Percentiles rank a stretch among this genome's conserved stretches.
Conservation (phyloP, 2,113 vertebrate genomes). For the Pangasianodon gigas region DNA sequence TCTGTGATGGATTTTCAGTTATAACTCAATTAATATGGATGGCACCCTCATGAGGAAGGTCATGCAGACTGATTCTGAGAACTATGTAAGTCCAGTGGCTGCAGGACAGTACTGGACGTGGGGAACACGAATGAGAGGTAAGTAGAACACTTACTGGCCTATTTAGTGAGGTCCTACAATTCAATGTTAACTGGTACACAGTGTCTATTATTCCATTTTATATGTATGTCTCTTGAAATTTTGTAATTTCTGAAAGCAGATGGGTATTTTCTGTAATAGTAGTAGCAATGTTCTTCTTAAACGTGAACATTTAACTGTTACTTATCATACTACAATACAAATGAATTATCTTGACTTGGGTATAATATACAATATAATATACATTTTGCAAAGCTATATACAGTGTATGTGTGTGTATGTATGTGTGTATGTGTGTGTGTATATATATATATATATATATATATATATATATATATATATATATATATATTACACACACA, state of each 20-base stretch:
- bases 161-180: background rate
- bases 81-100: slow-evolving; percentile 79
- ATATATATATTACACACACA: too few species aligned
- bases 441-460: too few species aligned
- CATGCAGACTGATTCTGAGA: slow-evolving; percentile 82
- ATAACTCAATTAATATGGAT: slow-evolving; percentile 88
- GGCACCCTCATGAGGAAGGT: slow-evolving; percentile 79
- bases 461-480: too few species aligned
- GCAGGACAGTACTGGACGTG: slow-evolving; percentile 83
- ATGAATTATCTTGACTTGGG: background rate
- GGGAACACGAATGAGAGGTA: slow-evolving; percentile 74
- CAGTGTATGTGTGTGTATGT: too few species aligned
- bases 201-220: background rate
- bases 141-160: slow-evolving; percentile 13
- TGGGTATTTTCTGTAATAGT: background rate
- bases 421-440: too few species aligned
- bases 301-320: background rate
- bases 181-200: background rate
- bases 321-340: background rate
- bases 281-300: background rate
- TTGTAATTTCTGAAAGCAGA: background rate
- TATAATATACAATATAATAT: background rate
- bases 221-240: background rate
- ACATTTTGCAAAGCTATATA: too few species aligned
- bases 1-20: slow-evolving; percentile 63